Conservation (phyloP, 1,140 invertebrate species). For the Eubasilissa regina region DNA sequence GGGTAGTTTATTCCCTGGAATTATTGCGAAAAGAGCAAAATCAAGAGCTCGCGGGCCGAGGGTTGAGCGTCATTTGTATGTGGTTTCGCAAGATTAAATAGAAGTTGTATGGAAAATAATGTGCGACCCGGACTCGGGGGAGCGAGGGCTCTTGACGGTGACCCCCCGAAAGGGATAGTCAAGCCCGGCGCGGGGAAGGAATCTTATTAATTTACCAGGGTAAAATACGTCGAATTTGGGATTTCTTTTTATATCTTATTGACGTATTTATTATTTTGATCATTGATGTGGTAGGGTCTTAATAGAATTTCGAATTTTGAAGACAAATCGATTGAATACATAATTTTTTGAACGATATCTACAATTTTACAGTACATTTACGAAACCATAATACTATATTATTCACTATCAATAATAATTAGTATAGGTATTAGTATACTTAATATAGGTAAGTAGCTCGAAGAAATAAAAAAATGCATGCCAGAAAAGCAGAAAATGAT, state of each 20-base stretch:
- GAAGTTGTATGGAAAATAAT: constrained; percentile 55
- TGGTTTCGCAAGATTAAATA: constrained; percentile 49
- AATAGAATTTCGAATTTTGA: neutral
- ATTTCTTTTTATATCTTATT: neutral
- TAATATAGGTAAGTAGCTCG: too few relatives aligned
- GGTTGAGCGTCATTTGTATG: constrained; percentile 39
- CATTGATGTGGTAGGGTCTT: neutral
- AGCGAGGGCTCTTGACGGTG: too few relatives aligned
- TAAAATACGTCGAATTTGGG: neutral
- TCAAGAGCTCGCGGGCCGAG: neutral
- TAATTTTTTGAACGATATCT: too few relatives aligned
- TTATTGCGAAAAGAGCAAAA: constrained; percentile 16
- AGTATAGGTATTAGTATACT: too few relatives aligned
- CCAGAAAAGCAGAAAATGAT: too few relatives aligned
- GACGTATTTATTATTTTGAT: neutral
- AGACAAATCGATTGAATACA: too few relatives aligned
- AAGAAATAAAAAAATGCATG: too few relatives aligned
- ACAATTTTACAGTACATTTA: too few relatives aligned
- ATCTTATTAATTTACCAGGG: neutral
- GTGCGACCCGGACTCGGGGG: neutral
- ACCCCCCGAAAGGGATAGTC: too few relatives aligned
- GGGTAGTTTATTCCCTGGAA: neutral
- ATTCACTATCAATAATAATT: too few relatives aligned
- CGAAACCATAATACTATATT: too few relatives aligned
- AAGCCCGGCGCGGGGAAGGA: neutral